phyloP scores from a whole-genome alignment of 1,140 invertebrate genomes.

The Cyclargus thomasi region DNA sequence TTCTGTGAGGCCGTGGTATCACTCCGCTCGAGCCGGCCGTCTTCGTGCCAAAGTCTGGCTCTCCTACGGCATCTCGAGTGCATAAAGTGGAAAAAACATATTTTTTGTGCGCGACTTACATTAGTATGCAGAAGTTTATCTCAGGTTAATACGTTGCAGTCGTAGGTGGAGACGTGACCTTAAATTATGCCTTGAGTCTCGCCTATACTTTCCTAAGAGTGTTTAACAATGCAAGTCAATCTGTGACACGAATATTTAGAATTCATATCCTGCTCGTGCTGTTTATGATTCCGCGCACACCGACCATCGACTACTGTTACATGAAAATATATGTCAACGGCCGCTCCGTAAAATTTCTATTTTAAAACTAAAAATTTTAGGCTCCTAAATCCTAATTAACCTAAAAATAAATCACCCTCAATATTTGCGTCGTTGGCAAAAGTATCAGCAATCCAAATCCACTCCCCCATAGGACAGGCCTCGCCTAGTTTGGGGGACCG shows the following conservation, averaged over 20 bases:
- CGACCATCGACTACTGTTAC: constrained; percentile 48
- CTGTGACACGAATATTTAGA: constrained; percentile 49
- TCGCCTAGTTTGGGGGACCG: too few relatives aligned
- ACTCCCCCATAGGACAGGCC: too few relatives aligned
- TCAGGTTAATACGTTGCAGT: not conserved
- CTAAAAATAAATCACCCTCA: not conserved
- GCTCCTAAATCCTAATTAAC: not conserved
- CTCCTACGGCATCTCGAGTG: too few relatives aligned
- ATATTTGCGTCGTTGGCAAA: not conserved
- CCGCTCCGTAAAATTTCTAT: constrained; percentile 24
- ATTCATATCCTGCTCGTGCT: constrained; percentile 45
- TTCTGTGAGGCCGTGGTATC: too few relatives aligned
- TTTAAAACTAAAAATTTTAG: not conserved
- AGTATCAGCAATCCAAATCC: constrained; percentile 9
- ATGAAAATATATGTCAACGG: constrained; percentile 42
- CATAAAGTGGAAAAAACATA: too few relatives aligned
- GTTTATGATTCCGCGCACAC: constrained; percentile 47
- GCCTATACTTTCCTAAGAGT: constrained; percentile 13
- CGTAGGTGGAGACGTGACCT: constrained; percentile 15
- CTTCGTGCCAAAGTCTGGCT: too few relatives aligned
- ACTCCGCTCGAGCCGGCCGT: too few relatives aligned
- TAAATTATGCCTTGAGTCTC: constrained; percentile 1
- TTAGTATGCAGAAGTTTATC: not conserved
- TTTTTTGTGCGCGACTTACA: not conserved
- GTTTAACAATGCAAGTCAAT: constrained; percentile 32